Evolutionary conservation across 1,140 invertebrate genomes (phyloP).

Genomic region (Plodia interpunctella): DNA sequence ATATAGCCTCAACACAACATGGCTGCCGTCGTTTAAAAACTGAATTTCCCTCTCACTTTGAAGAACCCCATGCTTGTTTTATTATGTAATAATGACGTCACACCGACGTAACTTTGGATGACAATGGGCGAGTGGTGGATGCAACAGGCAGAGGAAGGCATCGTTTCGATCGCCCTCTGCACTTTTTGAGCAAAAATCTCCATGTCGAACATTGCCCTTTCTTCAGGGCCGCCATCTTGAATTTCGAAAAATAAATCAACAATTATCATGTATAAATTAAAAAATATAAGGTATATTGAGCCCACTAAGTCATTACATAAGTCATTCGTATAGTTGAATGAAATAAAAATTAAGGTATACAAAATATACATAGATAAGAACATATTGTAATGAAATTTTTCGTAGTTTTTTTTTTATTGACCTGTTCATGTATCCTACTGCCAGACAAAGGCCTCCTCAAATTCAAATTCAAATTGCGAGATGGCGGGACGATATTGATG

Average conservation of each 20-base stretch:
- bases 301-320: no score
- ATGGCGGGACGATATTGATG: no score
- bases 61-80: constrained; percentile 90
- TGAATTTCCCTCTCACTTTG: constrained; percentile 90
- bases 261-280: neutral
- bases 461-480: no score
- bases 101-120: constrained; percentile 87
- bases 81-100: constrained; percentile 89
- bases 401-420: no score
- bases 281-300: no score
- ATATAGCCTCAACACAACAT: no score
- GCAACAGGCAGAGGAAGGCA: constrained; percentile 64
- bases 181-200: constrained; percentile 78
- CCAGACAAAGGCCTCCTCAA: no score
- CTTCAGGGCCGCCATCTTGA: constrained; percentile 53
- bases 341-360: no score
- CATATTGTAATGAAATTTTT: no score
- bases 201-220: constrained; percentile 76
- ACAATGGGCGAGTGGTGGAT: constrained; percentile 85
- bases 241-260: constrained; percentile 11
- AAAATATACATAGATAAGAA: no score
- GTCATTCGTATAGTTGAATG: no score
- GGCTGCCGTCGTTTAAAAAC: constrained; percentile 81
- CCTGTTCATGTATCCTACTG: no score
- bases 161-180: constrained; percentile 69